Evolutionary conservation across 2,797 vertebrate genomes (phyloP).

Genomic region (Esox lucius): DNA sequence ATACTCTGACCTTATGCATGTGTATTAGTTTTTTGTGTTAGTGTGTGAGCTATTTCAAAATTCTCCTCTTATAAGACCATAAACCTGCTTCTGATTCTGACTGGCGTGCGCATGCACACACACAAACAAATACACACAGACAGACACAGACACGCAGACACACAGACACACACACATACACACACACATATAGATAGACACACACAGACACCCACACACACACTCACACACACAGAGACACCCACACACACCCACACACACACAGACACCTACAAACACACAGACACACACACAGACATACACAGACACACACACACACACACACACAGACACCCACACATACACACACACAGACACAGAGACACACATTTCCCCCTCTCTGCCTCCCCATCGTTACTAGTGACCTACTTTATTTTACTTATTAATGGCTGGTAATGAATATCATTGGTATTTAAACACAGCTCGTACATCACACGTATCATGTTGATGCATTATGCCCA

Average conservation of each 20-base stretch:
- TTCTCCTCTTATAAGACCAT: too few relatives aligned
- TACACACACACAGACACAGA: neutral
- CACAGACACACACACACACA: constrained; percentile 1
- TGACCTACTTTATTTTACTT: constrained; percentile 54
- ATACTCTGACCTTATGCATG: too few relatives aligned
- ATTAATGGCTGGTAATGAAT: constrained; percentile 67
- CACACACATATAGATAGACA: neutral
- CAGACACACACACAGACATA: constrained; percentile 25
- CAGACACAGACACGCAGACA: neutral
- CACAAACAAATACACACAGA: neutral
- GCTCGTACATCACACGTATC: constrained; percentile 55
- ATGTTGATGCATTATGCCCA: constrained; percentile 54
- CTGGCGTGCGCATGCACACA: neutral
- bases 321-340: constrained; percentile 12
- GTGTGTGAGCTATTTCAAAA: too few relatives aligned
- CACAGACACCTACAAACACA: neutral
- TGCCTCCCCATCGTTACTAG: constrained; percentile 34
- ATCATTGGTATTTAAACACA: constrained; percentile 61
- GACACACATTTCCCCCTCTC: constrained; percentile 18
- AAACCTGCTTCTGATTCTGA: neutral
- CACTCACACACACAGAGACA: neutral
- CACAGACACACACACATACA: neutral
- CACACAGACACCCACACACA: constrained; percentile 7
- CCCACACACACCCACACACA: constrained; percentile 32
- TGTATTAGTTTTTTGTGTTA: too few relatives aligned